Base-by-base conservation (phyloP, 1,140 invertebrate genomes). In the Caenorhabditis inopinata region DNA sequence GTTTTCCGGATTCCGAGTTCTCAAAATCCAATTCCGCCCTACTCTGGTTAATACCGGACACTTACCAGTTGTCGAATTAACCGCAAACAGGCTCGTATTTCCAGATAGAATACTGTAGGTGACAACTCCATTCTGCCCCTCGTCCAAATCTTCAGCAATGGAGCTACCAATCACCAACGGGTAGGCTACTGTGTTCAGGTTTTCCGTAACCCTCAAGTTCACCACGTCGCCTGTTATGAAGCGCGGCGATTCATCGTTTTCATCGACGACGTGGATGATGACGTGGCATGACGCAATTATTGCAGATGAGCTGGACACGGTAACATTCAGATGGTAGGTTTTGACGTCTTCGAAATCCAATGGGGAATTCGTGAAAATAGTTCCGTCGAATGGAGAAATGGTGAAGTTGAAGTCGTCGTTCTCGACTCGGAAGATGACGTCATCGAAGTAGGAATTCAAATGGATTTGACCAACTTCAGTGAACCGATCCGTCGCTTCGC, bases 231-330 rank as follows among this genome's bases (percentile, higher is more conserved):
- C 80, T 5, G 49, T 77, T 1, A 81, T 25, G 42, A 83, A 83
- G 1, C 82, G 73, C 16, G 82, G 82, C 4, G 21, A 1, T 29
- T 83, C 78, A 27, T 83, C 79, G 29, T 83, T 81, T 45, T 82
- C 79, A 68, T 83, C 78, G 14, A 45, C 58, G 5, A 83, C 23
- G 5, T 74, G 16, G 7, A 83, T 49, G 18, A 25, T 75, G 29
- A 76, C 18, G 11, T 42, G 32, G n/a, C 25, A 9, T n/a, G 27
- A 7, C 38, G 38, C 5, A 5, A 7, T 58, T 32, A 5, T 9
- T 3, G 58, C 4, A 58, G 51, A 29, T 1, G 14, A 2, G 51
- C n/a, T 5, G 1, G 47, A 16, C 6, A 16, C 6, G 2, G 25
- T 58, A 16, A 2, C n/a, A 12, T 42, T 42, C 5, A 42, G 14